Evolutionary conservation across 1,140 invertebrate species (phyloP), one percentile per base, ranked within the genome.

Genomic region (Hermetia illucens): DNA sequence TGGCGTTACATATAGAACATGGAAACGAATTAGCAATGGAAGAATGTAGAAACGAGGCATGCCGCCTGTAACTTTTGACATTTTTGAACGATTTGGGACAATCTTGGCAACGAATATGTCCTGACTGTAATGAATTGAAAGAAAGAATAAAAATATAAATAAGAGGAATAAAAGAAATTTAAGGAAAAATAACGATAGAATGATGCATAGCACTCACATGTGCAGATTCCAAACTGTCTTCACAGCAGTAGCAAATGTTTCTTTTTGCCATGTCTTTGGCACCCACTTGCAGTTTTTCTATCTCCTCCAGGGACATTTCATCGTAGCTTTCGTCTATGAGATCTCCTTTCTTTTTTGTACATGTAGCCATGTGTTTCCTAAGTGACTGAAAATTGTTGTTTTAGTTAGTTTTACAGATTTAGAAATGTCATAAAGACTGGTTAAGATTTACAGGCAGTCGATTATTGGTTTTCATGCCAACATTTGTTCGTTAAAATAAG

Each of bases 71-170:
- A 38, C 55, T 60, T 12, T 46, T 50, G 43, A 55, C 52, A 1
- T 53, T 56, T 44, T 59, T 59, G 12, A 60, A 60, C 0, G 57
- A 58, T 45, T 60, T 60, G 5, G 57, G 57, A n/a, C 57, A 60
- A 38, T 60, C 57, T 4, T 57, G 53, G n/a, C 57, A 60, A 32
- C 49, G 55, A 10, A 60, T 58, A 30, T 59, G 57, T 8, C 57
- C 57, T 37, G 53, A 36, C 56, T 59, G 19, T 12, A 40, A 22
- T n/a, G n/a, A n/a, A n/a, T n/a, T n/a, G n/a, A n/a, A n/a, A n/a
- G n/a, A n/a, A 15, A 17, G 10, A 3, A 21, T 37, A 20, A 24
- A 25, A 34, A 40, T 29, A 35, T 12, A 22, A n/a, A 8, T 27
- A 8, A 2, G 3, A 31, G 15, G 15, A n/a, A 38, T 22, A 39